phyloP scores from a whole-genome alignment of 2,888 invertebrate species.

The Timema podura region DNA sequence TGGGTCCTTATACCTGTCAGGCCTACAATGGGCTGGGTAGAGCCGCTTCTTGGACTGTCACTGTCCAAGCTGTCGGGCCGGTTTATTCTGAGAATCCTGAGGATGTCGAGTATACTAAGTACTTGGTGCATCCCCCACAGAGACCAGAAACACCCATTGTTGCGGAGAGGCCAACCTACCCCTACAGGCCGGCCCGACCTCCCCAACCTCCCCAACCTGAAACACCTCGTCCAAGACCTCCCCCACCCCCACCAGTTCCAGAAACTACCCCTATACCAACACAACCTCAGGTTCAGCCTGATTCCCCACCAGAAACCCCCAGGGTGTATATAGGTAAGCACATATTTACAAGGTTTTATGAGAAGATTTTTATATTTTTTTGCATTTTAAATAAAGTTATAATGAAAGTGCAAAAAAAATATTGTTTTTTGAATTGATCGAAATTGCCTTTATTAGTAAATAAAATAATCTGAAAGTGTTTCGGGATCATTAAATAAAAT shows the following conservation, averaged over 20 bases:
- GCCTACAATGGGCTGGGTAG: slow-evolving; percentile 79
- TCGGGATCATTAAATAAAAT: no score
- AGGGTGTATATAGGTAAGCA: slow-evolving; percentile 26
- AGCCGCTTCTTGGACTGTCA: slow-evolving; percentile 72
- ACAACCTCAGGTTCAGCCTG: background rate
- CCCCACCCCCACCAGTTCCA: slow-evolving; percentile 37
- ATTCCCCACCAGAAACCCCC: slow-evolving; percentile 26
- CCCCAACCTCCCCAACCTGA: slow-evolving; percentile 43
- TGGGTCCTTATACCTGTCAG: slow-evolving; percentile 85
- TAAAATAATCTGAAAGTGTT: no score
- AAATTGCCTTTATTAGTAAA: no score
- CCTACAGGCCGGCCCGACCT: slow-evolving; percentile 38
- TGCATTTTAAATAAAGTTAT: background rate
- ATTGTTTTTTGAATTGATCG: no score
- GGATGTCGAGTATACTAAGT: slow-evolving; percentile 57
- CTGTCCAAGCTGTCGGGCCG: slow-evolving; percentile 67
- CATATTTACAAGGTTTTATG: slow-evolving; percentile 19
- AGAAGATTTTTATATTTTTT: slow-evolving; percentile 22
- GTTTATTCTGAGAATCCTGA: slow-evolving; percentile 55
- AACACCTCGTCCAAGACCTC: slow-evolving; percentile 25
- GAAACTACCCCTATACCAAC: slow-evolving; percentile 30
- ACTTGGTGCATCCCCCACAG: slow-evolving; percentile 54
- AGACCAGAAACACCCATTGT: slow-evolving; percentile 35
- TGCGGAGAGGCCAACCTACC: slow-evolving; percentile 41
- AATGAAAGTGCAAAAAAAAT: no score